Base-by-base conservation (phyloP, 1,140 invertebrate species). In the Laupala kohalensis region DNA sequence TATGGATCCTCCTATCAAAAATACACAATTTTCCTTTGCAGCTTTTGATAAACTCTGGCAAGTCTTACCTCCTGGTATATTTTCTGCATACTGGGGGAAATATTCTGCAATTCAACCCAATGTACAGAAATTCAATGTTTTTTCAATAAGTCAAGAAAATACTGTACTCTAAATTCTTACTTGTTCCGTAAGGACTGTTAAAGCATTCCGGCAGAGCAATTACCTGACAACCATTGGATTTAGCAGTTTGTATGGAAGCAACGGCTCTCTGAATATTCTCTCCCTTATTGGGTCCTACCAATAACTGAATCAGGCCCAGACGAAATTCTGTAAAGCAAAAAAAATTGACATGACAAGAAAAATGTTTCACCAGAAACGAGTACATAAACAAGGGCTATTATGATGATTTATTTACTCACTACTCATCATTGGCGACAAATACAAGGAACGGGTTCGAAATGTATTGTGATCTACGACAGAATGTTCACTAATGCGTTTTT, bases 171-270 rank as follows among this genome's bases (percentile, higher is more conserved):
- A 53, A 3, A 69, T 29, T 85, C 80, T 84, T 84, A 90, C 89
- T 83, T 29, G 92, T 93, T 73, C 95, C 95, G 83, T 97, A 97
- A 0, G 95, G 94, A 28, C 90, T 94, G 81, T 97, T 97, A 76
- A 97, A 98, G 77, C 94, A 97, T 84, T 98, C 95, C 0, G 95
- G 94, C 15, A 97, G 78, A 0, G 88, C 88, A 19, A 97, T 84
- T 26, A 98, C 76, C 63, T 92, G 85, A 0, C 93, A 92, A 23
- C 91, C 88, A 69, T 87, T 83, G 72, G 86, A 78, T 76, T 90
- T 90, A 4, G 93, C 94, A 71, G 87, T 83, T 75, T 88, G 83
- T 69, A 97, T 91, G 69, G 90, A 84, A 65, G 84, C 84, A 1
- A 88, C 78, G 13, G 93, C 93, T 75, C 86, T 84, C 26, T 83